phyloP scores from a whole-genome alignment of 2,888 invertebrate genomes.

The Cactoblastis cactorum region DNA sequence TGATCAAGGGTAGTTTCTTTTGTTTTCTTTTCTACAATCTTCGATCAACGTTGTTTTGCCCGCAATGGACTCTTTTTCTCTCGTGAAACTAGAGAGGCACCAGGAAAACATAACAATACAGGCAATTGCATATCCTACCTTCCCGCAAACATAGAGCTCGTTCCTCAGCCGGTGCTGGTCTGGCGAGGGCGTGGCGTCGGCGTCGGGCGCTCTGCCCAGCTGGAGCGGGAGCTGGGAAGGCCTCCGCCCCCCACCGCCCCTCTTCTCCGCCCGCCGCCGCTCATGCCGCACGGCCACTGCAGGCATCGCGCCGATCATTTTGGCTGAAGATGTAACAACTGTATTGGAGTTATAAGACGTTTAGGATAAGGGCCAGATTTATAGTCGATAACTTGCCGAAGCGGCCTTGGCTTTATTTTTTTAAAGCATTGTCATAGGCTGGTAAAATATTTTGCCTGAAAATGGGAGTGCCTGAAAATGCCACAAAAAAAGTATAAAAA shows the following conservation, averaged over 20 bases:
- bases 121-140: conserved; percentile 64
- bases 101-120: not conserved
- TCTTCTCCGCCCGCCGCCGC: conserved; percentile 85
- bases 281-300: conserved; percentile 92
- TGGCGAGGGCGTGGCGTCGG: conserved; percentile 83
- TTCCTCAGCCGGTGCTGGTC: conserved; percentile 77
- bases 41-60: no score
- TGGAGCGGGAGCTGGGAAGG: conserved; percentile 84
- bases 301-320: conserved; percentile 93
- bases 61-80: no score
- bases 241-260: conserved; percentile 79
- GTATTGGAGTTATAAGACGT: conserved; percentile 6
- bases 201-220: conserved; percentile 81
- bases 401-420: no score
- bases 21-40: no score
- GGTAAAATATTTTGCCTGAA: no score
- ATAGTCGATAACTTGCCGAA: not conserved
- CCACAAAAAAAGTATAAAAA: no score
- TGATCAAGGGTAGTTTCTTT: no score
- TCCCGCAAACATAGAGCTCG: conserved; percentile 86
- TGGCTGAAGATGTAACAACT: conserved; percentile 47
- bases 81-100: no score
- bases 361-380: not conserved
- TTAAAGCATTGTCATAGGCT: no score
- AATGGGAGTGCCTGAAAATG: no score